Conservation (phyloP, 2,113 vertebrate genomes). For the Lophochroa leadbeateri region DNA sequence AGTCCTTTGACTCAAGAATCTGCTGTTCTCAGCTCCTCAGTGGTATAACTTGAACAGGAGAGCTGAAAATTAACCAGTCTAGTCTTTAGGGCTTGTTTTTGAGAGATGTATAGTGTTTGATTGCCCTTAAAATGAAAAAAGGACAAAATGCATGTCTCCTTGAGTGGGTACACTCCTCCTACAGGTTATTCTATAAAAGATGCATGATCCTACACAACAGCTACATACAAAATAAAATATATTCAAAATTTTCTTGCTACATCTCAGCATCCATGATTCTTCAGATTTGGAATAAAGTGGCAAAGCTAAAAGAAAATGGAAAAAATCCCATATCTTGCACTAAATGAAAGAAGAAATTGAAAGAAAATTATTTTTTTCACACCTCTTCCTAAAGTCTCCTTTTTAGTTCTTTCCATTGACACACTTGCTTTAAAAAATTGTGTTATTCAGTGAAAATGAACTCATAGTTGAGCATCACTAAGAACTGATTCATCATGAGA, state of each 20-base stretch:
- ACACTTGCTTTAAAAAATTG: background rate
- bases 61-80: background rate
- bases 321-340: background rate
- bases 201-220: background rate
- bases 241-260: background rate
- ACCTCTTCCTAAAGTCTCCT: background rate
- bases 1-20: background rate
- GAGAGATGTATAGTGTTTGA: background rate
- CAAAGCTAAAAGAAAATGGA: background rate
- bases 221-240: background rate
- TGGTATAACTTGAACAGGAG: background rate
- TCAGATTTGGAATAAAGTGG: background rate
- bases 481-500: background rate
- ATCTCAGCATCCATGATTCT: background rate
- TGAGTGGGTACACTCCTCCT: background rate
- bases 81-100: background rate
- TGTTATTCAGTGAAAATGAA: background rate
- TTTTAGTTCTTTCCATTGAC: background rate
- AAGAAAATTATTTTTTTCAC: background rate
- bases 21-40: background rate
- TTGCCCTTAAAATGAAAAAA: background rate
- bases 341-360: background rate
- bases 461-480: background rate
- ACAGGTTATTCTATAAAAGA: background rate
- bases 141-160: background rate